phyloP scores from a whole-genome alignment of 37 sponge, comb jelly and placozoan species.

The Beroe forskalii region DNA sequence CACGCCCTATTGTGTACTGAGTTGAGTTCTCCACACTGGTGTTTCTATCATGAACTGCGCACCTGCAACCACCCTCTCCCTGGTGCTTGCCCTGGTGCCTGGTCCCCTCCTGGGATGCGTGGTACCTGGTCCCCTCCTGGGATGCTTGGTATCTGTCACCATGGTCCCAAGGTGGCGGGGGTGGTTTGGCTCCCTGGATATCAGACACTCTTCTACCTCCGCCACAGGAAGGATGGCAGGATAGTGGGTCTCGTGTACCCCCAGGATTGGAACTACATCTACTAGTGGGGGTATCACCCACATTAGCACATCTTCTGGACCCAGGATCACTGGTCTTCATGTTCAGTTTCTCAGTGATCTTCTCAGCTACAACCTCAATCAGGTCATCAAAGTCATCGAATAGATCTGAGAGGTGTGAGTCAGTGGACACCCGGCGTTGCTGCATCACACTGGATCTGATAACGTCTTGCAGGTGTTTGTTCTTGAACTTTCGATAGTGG shows the following conservation, averaged over 20 bases:
- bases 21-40: conserved; percentile 1
- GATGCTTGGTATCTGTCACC: too few species aligned
- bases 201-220: background rate
- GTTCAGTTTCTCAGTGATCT: conserved; percentile 9
- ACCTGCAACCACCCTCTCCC: background rate
- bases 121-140: background rate
- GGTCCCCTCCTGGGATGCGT: background rate
- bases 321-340: background rate
- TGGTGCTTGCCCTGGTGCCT: background rate
- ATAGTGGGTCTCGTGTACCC: background rate
- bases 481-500: background rate
- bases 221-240: background rate
- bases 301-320: background rate
- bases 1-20: background rate
- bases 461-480: conserved; percentile 58
- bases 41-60: background rate
- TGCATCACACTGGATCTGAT: background rate
- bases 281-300: background rate
- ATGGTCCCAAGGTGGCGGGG: background rate
- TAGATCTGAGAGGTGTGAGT: background rate
- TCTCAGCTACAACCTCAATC: conserved; percentile 26
- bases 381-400: conserved; percentile 37
- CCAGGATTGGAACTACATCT: background rate
- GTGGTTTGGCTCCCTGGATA: background rate
- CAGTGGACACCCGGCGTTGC: background rate